Conservation (phyloP, 2,113 vertebrate species). For the Mastomys natalensis region DNA sequence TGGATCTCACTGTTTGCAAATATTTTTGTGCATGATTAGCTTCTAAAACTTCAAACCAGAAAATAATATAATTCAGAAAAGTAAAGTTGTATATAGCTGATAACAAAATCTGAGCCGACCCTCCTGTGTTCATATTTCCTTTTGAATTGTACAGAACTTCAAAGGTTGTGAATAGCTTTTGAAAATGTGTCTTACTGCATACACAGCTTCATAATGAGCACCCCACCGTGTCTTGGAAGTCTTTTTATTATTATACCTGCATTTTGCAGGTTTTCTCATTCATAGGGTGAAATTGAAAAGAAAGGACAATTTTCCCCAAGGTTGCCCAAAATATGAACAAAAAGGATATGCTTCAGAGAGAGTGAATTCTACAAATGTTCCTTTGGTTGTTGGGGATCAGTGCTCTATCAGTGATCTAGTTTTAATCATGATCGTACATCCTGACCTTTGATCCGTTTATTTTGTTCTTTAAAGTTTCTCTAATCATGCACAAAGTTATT, state of each 20-base stretch:
- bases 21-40: constrained; percentile 45
- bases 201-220: neutral
- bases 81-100: neutral
- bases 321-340: neutral
- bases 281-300: constrained; percentile 21
- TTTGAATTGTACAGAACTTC: constrained; percentile 26
- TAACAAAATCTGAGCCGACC: neutral
- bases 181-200: neutral
- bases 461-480: neutral
- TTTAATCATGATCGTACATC: neutral
- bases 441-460: neutral
- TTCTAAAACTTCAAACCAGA: constrained; percentile 34
- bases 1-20: neutral
- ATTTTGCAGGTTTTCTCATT: constrained; percentile 31
- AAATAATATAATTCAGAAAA: constrained; percentile 47
- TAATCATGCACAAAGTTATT: too few relatives aligned
- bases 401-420: neutral
- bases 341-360: constrained; percentile 6
- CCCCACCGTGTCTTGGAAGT: neutral
- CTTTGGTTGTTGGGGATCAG: neutral
- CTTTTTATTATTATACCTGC: neutral
- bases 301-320: neutral
- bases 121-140: neutral
- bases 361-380: neutral
- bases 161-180: constrained; percentile 37